Evolutionary conservation across 2,888 invertebrate genomes (phyloP), one percentile per base, ranked within the genome.

Genomic region (Callyntrura sp.): DNA sequence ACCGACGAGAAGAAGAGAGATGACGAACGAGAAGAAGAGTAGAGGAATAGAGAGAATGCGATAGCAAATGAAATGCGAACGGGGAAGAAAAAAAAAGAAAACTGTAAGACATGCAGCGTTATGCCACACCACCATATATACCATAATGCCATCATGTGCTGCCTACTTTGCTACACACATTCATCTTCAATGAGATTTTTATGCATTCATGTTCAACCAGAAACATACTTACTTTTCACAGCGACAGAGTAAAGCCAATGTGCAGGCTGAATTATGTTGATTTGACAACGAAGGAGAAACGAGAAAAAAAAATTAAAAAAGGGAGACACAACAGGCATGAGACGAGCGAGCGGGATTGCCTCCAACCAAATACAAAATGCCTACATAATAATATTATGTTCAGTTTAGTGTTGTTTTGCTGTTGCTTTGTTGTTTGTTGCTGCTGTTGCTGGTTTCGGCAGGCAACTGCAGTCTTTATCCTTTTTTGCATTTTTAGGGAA

Each of bases 341-440:
- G 45, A 73, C 3, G 73, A 8, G 60, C 35, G 25, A 65, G 60
- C 28, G 48, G 81, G 70, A 73, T 70, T 82, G 87, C 87, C 87
- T 87, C 87, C 43, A 87, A 87, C 87, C 87, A 87, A 87, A 85
- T 85, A 87, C 87, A 87, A 87, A 87, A 87, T 87, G 87, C 68
- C 87, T 81, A 86, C 86, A 86, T 51, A 86, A 86, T 79, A 78
- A 65, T 55, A 65, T 81, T 28, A 73, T 81, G 87, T 87, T 87
- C 57, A 57, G 65, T 86, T 86, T 79, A 68, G 65, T 62, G 78
- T 48, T 60, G 85, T 76, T 79, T 60, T 65, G 76, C 73, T 85
- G 85, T 43, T 62, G 62, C 35, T 57, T 57, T 57, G 57, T 23
- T 48, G 23, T 9, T 55, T 78, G 82, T 25, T 82, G 60, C 23